These are phyloP conservation scores for Paedocypris sp. DNA, from an alignment of 2,113 vertebrate species.

Conservation along the genomic window DNA sequence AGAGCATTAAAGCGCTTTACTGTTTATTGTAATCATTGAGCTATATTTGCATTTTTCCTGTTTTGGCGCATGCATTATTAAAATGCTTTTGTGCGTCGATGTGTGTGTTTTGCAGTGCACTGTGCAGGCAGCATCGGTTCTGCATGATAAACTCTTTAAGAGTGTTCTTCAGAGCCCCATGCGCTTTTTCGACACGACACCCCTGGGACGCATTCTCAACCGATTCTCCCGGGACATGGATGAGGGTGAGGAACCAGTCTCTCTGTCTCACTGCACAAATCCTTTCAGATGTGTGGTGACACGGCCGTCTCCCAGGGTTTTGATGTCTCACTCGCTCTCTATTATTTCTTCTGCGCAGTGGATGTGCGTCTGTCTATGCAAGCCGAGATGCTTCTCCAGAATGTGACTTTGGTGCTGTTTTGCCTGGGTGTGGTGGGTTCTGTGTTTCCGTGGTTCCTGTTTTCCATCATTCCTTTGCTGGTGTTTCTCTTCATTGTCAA, in stretches of 20 bases:
- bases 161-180: constrained; percentile 62
- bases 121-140: constrained; percentile 59
- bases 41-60: not conserved
- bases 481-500: constrained; percentile 61
- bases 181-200: constrained; percentile 70
- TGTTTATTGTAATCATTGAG: not conserved
- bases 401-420: constrained; percentile 65
- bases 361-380: constrained; percentile 68
- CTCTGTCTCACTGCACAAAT: not conserved
- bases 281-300: not conserved
- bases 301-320: not conserved
- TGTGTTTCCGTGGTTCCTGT: constrained; percentile 71
- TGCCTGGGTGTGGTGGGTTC: constrained; percentile 61
- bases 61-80: constrained; percentile 36
- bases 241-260: constrained; percentile 58
- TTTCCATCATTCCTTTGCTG: constrained; percentile 62
- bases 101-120: constrained; percentile 57
- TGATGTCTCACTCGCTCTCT: constrained; percentile 1
- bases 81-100: not conserved
- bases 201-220: constrained; percentile 69
- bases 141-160: constrained; percentile 66
- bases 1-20: constrained; percentile 10
- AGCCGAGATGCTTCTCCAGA: constrained; percentile 68
- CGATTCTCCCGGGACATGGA: constrained; percentile 75
- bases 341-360: constrained; percentile 46